Evolutionary conservation across 2,113 vertebrate species (phyloP), one percentile per base, ranked within the genome.

Genomic region (Ptilorrhoa leucosticta): DNA sequence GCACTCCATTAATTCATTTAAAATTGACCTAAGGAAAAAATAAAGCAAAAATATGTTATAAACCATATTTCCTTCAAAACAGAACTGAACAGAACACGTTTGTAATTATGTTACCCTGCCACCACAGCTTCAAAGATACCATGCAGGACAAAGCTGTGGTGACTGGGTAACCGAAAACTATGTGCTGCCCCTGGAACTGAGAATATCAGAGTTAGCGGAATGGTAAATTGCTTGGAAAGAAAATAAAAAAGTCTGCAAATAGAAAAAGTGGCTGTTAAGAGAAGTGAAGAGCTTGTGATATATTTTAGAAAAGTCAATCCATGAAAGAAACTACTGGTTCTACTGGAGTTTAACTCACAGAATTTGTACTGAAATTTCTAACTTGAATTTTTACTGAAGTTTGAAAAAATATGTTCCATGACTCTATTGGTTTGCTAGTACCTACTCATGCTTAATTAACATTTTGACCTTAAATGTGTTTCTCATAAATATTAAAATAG

Each of bases 11-110:
- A 99, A 93, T 93, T 99, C 98, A 35, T 96, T 96, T 97, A 99
- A 95, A 98, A 99, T 98, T 30, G 98, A 98, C 83, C 99, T 99
- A 79, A 87, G 81, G 8, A 80, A 80, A 88, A 90, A 95, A 82
- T 6, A 72, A 68, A 79, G 47, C 6, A 91, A 78, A 84, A 69
- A 51, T 18, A 40, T 0, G 0, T 63, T 54, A 57, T 16, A 73
- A 78, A 50, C n/a, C 4, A 35, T 18, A 3, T 87, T 75, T 51
- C 21, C 61, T 85, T 90, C 54, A 73, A 83, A 88, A 83, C 0
- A 66, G 40, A 80, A 76, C 5, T 13, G 45, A 47, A 61, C 4
- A 82, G 16, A 92, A 70, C 4, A 56, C 65, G 50, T 37, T 64
- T 73, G 47, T 51, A 30, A 79, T 64, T 65, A 53, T 15, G 40